Conservation (phyloP, 2,113 vertebrate genomes). For the Litocranius walleri region DNA sequence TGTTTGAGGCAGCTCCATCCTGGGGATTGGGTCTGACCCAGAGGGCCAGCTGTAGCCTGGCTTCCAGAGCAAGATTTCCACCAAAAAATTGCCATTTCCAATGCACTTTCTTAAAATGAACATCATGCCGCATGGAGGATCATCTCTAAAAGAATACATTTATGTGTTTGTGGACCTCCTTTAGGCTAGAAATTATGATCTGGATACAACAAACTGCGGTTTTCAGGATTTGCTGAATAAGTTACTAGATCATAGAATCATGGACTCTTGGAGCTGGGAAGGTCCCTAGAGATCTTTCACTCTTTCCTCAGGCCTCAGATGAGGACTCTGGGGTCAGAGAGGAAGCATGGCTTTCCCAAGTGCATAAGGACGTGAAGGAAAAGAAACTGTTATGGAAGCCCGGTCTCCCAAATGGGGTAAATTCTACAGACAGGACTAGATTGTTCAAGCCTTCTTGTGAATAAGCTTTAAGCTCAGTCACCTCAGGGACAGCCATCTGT, state of each 20-base stretch:
- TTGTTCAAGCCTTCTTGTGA: background rate
- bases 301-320: background rate
- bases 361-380: background rate
- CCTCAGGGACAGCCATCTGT: background rate
- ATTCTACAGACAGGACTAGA: background rate
- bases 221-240: background rate
- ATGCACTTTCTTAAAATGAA: background rate
- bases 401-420: background rate
- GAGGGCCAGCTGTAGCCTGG: background rate
- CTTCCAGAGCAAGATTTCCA: background rate
- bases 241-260: background rate
- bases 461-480: background rate
- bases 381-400: background rate
- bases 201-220: background rate
- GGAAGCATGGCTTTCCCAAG: background rate
- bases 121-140: rapidly evolving
- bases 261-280: background rate
- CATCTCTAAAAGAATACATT: background rate
- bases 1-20: background rate
- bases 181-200: background rate
- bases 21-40: background rate
- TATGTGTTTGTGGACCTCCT: background rate
- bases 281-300: background rate
- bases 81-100: background rate
- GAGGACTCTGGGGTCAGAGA: background rate